These are phyloP conservation scores for Xylota segnis DNA, from an alignment of 2,888 invertebrate species.

Conservation along the genomic window DNA sequence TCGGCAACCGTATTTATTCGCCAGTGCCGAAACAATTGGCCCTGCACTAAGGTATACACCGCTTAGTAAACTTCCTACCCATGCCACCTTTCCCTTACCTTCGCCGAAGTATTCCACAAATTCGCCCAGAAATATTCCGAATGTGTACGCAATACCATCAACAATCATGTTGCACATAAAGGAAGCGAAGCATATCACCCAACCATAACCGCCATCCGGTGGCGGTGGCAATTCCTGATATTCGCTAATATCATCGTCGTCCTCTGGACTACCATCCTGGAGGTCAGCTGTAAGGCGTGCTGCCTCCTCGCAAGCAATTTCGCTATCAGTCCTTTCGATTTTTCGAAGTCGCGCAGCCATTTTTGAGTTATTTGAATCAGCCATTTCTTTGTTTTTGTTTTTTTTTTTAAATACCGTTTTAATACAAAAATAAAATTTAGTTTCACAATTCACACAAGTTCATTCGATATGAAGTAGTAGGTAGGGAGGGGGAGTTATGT, in stretches of 20 bases:
- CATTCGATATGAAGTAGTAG: constrained; percentile 67
- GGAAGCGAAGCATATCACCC: constrained; percentile 97
- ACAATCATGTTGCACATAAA: constrained; percentile 99
- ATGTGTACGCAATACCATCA: constrained; percentile 99
- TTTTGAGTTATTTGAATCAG: constrained; percentile 79
- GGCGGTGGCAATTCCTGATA: constrained; percentile 93
- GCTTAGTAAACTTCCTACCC: constrained; percentile 97
- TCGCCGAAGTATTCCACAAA: constrained; percentile 93
- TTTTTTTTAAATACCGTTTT: constrained; percentile 22
- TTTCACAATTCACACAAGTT: constrained; percentile 67
- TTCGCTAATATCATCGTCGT: constrained; percentile 88
- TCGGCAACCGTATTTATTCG: constrained; percentile 98
- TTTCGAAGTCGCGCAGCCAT: constrained; percentile 82
- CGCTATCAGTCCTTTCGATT: constrained; percentile 91
- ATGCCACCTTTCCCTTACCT: constrained; percentile 94
- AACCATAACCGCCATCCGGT: constrained; percentile 95
- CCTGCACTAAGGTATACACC: constrained; percentile 98
- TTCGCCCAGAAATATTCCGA: constrained; percentile 95
- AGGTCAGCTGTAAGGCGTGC: constrained; percentile 89
- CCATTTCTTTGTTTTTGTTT: constrained; percentile 79
- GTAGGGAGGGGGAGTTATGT: constrained; percentile 42
- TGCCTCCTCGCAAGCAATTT: constrained; percentile 93
- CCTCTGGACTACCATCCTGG: constrained; percentile 86
- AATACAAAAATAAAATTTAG: constrained; percentile 58
- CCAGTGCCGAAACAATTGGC: constrained; percentile 97